These are phyloP conservation scores for Labeo rohita DNA, from an alignment of 2,113 vertebrate genomes.

Conservation along the genomic window DNA sequence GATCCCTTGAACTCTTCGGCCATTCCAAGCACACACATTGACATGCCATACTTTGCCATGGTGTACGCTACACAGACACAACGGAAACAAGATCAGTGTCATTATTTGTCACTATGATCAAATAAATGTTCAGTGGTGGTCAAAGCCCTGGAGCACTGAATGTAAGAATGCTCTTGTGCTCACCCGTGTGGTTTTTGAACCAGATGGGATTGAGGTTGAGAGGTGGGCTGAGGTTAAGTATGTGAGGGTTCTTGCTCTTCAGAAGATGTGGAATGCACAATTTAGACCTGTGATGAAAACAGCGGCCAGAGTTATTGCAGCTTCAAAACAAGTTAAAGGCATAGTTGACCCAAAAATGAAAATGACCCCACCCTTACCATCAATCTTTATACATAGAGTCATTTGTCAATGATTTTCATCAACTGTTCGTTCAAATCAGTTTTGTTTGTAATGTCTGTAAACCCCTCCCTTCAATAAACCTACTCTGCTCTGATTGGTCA, in stretches of 20 bases:
- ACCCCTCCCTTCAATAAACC: too few species aligned
- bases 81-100: not conserved
- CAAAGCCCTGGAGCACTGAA: not conserved
- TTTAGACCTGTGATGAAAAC: constrained; percentile 83
- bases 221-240: constrained; percentile 94
- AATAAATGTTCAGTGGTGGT: not conserved
- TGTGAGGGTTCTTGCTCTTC: constrained; percentile 89
- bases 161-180: constrained; percentile 21
- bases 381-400: too few species aligned
- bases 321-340: not conserved
- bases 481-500: too few species aligned
- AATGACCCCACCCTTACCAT: too few species aligned
- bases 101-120: not conserved
- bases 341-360: too few species aligned
- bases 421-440: too few species aligned
- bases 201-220: constrained; percentile 94
- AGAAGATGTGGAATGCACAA: constrained; percentile 89
- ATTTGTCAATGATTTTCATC: too few species aligned
- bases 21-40: constrained; percentile 98
- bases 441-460: too few species aligned
- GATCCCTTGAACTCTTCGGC: constrained; percentile 95
- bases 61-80: constrained; percentile 84
- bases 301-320: not conserved
- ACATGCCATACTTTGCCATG: constrained; percentile 98
- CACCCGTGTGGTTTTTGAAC: constrained; percentile 94